Conservation (phyloP, 2,113 vertebrate genomes). For the Elephas maximus region DNA sequence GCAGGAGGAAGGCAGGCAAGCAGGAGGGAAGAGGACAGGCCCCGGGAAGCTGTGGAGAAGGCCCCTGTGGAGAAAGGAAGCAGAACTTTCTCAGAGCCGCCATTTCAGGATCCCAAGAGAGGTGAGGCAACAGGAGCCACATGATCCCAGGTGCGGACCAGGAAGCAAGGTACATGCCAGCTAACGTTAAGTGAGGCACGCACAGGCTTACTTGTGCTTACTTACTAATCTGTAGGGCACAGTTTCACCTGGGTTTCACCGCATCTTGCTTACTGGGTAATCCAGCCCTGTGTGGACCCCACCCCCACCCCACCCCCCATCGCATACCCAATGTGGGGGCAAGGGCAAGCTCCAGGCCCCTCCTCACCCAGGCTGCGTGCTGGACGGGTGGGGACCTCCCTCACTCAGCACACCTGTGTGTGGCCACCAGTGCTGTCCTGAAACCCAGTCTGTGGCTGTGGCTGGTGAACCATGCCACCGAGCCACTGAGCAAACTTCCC, state of each 20-base stretch:
- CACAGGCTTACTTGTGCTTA: too few species aligned
- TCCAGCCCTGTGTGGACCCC: too few species aligned
- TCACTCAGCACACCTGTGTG: not conserved
- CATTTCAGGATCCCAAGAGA: not conserved
- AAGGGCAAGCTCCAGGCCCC: not conserved
- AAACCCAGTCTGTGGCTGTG: not conserved
- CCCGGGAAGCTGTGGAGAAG: not conserved
- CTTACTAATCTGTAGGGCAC: too few species aligned
- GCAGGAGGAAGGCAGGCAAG: not conserved
- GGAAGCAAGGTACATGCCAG: too few species aligned
- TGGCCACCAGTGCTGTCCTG: not conserved
- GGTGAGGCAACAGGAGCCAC: not conserved
- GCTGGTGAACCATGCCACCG: not conserved
- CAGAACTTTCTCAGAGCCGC: not conserved
- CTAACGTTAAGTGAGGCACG: too few species aligned
- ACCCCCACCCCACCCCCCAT: accelerated
- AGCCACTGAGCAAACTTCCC: not conserved
- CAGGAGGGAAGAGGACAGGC: not conserved
- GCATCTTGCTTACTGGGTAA: too few species aligned
- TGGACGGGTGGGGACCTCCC: too few species aligned
- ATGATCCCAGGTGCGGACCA: not conserved
- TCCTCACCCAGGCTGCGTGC: too few species aligned
- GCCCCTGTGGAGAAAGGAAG: accelerated
- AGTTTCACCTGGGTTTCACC: not conserved
- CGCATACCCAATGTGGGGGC: not conserved